Evolutionary conservation across 2,888 invertebrate genomes (phyloP).

Genomic region (Neria commutata): DNA sequence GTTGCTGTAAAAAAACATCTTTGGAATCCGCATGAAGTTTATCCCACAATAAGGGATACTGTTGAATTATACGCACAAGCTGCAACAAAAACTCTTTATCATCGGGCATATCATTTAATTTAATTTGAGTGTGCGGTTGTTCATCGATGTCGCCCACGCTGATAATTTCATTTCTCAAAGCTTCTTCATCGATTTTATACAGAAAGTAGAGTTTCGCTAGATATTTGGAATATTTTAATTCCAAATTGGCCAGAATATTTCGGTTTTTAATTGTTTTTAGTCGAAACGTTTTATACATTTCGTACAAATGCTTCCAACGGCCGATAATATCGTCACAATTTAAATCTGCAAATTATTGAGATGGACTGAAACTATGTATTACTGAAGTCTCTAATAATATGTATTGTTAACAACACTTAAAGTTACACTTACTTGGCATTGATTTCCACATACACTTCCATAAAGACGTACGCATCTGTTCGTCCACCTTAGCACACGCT

Average conservation of each 20-base stretch:
- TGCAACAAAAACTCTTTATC: slow-evolving; percentile 50
- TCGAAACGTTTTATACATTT: slow-evolving; percentile 57
- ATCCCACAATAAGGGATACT: slow-evolving; percentile 52
- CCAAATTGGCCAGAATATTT: slow-evolving; percentile 43
- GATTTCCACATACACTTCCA: slow-evolving; percentile 53
- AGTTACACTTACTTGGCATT: slow-evolving; percentile 42
- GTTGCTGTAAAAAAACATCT: slow-evolving; percentile 46
- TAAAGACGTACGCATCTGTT: slow-evolving; percentile 47
- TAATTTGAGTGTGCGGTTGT: slow-evolving; percentile 28
- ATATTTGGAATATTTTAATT: slow-evolving; percentile 55
- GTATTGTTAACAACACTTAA: too few species aligned
- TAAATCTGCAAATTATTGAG: slow-evolving; percentile 30
- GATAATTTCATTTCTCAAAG: slow-evolving; percentile 47
- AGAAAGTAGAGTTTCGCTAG: slow-evolving; percentile 52
- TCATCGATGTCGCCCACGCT: slow-evolving; percentile 35
- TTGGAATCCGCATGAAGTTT: slow-evolving; percentile 44
- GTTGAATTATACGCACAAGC: slow-evolving; percentile 42
- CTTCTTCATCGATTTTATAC: slow-evolving; percentile 54
- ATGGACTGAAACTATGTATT: neutral
- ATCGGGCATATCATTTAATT: slow-evolving; percentile 49
- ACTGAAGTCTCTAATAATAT: neutral
- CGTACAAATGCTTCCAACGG: slow-evolving; percentile 55
- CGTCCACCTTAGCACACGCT: slow-evolving; percentile 48
- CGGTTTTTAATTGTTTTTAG: slow-evolving; percentile 51
- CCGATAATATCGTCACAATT: slow-evolving; percentile 48